These are phyloP conservation scores for Lepeophtheirus salmonis DNA, from an alignment of 1,140 invertebrate genomes.

Conservation along the genomic window DNA sequence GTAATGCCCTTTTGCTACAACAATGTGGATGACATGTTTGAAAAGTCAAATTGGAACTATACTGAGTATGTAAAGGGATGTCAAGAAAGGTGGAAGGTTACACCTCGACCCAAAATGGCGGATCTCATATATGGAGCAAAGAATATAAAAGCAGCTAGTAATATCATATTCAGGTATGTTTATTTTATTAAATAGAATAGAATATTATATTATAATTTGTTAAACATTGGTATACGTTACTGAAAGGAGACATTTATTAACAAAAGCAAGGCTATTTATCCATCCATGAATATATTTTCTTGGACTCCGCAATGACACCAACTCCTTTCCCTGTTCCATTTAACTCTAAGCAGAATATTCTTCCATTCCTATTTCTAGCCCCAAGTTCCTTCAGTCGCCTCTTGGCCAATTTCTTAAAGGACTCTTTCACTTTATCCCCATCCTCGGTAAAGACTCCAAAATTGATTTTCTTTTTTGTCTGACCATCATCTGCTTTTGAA, in stretches of 20 bases:
- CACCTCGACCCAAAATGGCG: constrained; percentile 43
- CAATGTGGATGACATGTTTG: constrained; percentile 63
- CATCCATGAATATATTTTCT: constrained; percentile 11
- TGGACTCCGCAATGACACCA: not conserved
- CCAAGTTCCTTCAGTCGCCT: not conserved
- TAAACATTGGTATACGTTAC: no score
- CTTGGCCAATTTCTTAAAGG: not conserved
- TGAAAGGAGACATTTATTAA: not conserved
- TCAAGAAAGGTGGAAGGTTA: constrained; percentile 43
- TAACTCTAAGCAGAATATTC: constrained; percentile 7
- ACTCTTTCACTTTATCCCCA: not conserved
- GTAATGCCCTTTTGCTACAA: constrained; percentile 75
- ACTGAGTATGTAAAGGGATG: constrained; percentile 43
- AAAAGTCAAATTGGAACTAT: constrained; percentile 50
- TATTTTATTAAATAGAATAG: not conserved
- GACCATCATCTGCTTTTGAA: not conserved
- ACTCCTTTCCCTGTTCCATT: constrained; percentile 11
- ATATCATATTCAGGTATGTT: constrained; percentile 57
- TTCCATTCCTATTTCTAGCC: not conserved
- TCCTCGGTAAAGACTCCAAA: not conserved
- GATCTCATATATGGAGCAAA: constrained; percentile 59
- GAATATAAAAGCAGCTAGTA: constrained; percentile 43
- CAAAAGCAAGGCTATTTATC: constrained; percentile 1
- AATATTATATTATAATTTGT: no score
- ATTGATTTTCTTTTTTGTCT: not conserved